Conservation (phyloP, 1,140 invertebrate species). For the Ips nitidus region DNA sequence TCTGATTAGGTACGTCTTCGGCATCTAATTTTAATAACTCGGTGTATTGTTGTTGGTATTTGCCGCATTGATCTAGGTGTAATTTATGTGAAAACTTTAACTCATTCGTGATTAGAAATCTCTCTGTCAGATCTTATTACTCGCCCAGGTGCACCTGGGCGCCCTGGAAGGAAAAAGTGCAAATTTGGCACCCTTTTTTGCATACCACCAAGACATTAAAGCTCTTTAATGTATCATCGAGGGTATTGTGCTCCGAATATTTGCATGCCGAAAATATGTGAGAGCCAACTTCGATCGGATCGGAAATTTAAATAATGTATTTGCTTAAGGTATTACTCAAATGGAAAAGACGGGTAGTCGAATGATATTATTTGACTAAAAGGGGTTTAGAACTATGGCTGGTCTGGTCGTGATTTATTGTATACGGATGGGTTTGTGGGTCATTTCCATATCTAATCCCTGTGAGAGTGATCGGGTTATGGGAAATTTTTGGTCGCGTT, state of each 20-base stretch:
- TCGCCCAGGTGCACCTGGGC: no score
- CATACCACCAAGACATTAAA: slow-evolving; percentile 31
- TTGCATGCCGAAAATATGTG: slow-evolving; percentile 33
- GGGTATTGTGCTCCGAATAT: slow-evolving; percentile 18
- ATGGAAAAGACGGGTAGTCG: slow-evolving; percentile 13
- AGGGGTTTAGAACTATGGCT: slow-evolving; percentile 29
- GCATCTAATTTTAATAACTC: neutral
- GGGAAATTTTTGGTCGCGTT: slow-evolving; percentile 26
- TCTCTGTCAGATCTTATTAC: neutral
- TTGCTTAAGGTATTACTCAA: slow-evolving; percentile 29
- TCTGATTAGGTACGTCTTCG: slow-evolving; percentile 11
- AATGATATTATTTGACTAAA: slow-evolving; percentile 34
- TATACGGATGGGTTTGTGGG: slow-evolving; percentile 24
- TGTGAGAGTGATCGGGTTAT: slow-evolving; percentile 25
- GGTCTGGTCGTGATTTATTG: slow-evolving; percentile 28
- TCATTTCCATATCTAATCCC: slow-evolving; percentile 31
- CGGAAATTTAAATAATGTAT: slow-evolving; percentile 35
- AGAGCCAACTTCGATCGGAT: slow-evolving; percentile 26
- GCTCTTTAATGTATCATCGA: slow-evolving; percentile 30
- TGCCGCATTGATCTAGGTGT: neutral
- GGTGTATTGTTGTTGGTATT: neutral
- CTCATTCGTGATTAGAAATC: neutral
- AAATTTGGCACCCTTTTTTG: slow-evolving; percentile 16
- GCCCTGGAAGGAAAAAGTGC: neutral
- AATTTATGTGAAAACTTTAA: slow-evolving; percentile 4